Percentiles rank a stretch among this genome's conserved stretches.
Evolutionary conservation across 2,888 invertebrate genomes (phyloP).

Genomic region (Meghimatium bilineatum): DNA sequence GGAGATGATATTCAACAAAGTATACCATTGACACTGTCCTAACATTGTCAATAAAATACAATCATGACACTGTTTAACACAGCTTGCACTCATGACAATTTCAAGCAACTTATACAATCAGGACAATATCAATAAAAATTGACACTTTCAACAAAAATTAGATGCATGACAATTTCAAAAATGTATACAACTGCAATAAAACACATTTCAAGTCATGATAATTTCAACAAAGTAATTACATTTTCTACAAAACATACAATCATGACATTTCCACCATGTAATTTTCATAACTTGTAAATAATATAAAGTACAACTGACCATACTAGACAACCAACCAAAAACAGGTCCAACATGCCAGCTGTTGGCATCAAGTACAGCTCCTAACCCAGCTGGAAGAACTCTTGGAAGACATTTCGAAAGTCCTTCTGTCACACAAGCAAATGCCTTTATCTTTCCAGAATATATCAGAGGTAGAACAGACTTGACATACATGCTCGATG

Average conservation of each 20-base stretch:
- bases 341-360: slow-evolving; percentile 80
- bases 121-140: too few relatives aligned
- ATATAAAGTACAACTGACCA: slow-evolving; percentile 35
- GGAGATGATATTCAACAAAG: too few relatives aligned
- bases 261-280: background rate
- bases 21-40: too few relatives aligned
- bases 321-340: slow-evolving; percentile 85
- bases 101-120: too few relatives aligned
- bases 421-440: slow-evolving; percentile 96
- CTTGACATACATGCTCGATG: slow-evolving; percentile 91
- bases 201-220: too few relatives aligned
- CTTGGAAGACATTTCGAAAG: slow-evolving; percentile 85
- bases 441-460: slow-evolving; percentile 86
- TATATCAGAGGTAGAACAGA: slow-evolving; percentile 84
- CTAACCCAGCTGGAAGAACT: slow-evolving; percentile 84
- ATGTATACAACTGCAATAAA: too few relatives aligned
- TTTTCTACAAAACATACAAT: background rate
- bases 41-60: too few relatives aligned
- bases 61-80: too few relatives aligned
- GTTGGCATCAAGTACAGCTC: slow-evolving; percentile 71
- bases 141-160: too few relatives aligned
- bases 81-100: too few relatives aligned
- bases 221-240: too few relatives aligned
- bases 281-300: background rate
- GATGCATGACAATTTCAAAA: too few relatives aligned